Evolutionary conservation across 2,888 invertebrate species (phyloP).

Genomic region (Ctenicera cuprea): DNA sequence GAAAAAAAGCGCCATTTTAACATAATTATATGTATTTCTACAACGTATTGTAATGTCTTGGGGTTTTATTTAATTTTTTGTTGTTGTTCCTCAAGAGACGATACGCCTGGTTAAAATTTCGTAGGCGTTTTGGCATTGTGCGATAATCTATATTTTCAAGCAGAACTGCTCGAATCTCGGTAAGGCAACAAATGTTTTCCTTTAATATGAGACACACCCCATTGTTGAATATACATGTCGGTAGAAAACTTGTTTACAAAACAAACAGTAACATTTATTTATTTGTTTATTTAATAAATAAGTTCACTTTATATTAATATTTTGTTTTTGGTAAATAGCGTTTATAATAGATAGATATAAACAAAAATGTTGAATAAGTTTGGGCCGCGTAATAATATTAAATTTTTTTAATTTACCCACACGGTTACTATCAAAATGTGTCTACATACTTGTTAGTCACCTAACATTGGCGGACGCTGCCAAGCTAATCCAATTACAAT

Average conservation of each 20-base stretch:
- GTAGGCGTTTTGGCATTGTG: constrained; percentile 31
- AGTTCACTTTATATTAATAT: neutral
- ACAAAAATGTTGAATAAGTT: too few relatives aligned
- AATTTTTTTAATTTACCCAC: too few relatives aligned
- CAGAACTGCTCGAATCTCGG: constrained; percentile 43
- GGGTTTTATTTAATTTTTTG: constrained; percentile 4
- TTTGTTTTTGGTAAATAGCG: neutral
- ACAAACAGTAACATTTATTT: neutral
- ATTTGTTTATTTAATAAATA: neutral
- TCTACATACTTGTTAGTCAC: too few relatives aligned
- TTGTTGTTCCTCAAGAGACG: neutral
- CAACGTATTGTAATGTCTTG: too few relatives aligned
- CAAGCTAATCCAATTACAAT: too few relatives aligned
- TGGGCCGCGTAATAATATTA: too few relatives aligned
- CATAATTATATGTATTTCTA: too few relatives aligned
- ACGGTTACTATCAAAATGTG: too few relatives aligned
- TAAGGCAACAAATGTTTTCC: constrained; percentile 33
- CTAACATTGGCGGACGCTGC: too few relatives aligned
- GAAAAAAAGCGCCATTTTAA: too few relatives aligned
- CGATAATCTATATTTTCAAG: constrained; percentile 58
- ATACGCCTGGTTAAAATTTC: constrained; percentile 31
- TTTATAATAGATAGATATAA: too few relatives aligned
- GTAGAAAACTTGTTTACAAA: neutral
- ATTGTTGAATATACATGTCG: neutral
- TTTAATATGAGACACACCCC: constrained; percentile 51